Evolutionary conservation across 1,140 invertebrate species (phyloP), one percentile per base, ranked within the genome.

Genomic region (Drosophila baimaii): DNA sequence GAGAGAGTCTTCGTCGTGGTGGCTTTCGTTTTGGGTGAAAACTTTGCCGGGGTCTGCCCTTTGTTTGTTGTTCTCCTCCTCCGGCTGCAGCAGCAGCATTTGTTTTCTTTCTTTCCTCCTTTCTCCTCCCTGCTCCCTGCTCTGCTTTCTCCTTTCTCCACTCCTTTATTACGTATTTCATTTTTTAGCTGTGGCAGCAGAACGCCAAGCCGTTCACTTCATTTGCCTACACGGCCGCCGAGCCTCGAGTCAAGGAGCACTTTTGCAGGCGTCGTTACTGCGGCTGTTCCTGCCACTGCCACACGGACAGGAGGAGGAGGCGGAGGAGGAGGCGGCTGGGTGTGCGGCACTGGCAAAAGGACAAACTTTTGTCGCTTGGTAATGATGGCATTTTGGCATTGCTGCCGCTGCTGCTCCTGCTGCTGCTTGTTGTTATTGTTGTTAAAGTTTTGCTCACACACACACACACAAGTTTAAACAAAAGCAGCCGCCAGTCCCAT

Each of bases 341-440:
- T 44, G 5, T 44, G 44, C 23, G 41, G 61, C 75, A 43, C 68
- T 64, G 80, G 69, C 68, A 54, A 69, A 88, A 88, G 84, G 83
- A 88, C 84, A 81, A 88, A 88, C 83, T 88, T 88, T 88, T 88
- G 83, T 89, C 83, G 83, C 83, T 88, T 89, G 83, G 83, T 88
- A 88, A 88, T 88, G 83, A 89, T 88, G 83, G 83, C 77, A 88
- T 88, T 88, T 88, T 88, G 78, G 84, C 73, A 83, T 88, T 88
- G 71, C 78, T 35, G 46, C 52, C 19, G n/a, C 55, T 29, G 2
- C 12, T 37, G 17, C 29, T 65, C 10, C 21, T 41, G 1, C 10
- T 9, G 25, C 21, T 52, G 39, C 37, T 56, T 58, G 65, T 61
- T 77, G 68, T 39, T 81, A 76, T 70, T 86, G 81, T 79, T 85